These are phyloP conservation scores for Clinocottus analis DNA, from an alignment of 2,113 vertebrate species.

Conservation along the genomic window DNA sequence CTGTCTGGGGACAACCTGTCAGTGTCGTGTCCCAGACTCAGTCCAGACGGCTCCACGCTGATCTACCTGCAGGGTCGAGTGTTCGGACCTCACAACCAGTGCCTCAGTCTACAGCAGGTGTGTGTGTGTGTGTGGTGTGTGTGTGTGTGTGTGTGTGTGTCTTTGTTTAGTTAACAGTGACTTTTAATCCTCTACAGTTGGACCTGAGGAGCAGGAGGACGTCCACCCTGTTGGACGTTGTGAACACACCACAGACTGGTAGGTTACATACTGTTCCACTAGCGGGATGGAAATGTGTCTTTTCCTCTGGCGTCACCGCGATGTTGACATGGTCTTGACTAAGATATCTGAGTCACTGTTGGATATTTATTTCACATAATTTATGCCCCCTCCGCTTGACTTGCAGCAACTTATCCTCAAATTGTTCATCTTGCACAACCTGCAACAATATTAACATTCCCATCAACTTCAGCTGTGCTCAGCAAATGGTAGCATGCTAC, in stretches of 20 bases:
- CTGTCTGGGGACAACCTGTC: constrained; percentile 75
- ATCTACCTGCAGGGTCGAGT: constrained; percentile 81
- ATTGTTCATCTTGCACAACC: background rate
- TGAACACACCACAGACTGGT: constrained; percentile 77
- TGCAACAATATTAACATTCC: background rate
- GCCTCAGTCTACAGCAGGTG: constrained; percentile 82
- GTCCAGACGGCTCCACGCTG: constrained; percentile 79
- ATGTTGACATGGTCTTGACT: no score
- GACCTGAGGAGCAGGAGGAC: constrained; percentile 73
- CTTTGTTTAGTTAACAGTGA: constrained; percentile 10
- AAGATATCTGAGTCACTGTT: no score
- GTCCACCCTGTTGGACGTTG: constrained; percentile 79
- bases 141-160: background rate
- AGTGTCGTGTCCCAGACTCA: constrained; percentile 79
- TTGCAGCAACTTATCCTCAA: no score
- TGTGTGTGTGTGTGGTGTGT: background rate
- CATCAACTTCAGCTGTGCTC: background rate
- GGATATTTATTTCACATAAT: background rate
- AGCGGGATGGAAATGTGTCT: background rate
- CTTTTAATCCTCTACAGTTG: constrained; percentile 67
- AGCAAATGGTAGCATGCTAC: background rate
- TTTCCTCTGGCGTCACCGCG: background rate
- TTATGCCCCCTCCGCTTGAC: no score
- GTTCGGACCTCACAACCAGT: constrained; percentile 85
- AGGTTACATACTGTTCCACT: constrained; percentile 12